Conservation (phyloP, 2,888 invertebrate species). For the Sarcophaga variegata region DNA sequence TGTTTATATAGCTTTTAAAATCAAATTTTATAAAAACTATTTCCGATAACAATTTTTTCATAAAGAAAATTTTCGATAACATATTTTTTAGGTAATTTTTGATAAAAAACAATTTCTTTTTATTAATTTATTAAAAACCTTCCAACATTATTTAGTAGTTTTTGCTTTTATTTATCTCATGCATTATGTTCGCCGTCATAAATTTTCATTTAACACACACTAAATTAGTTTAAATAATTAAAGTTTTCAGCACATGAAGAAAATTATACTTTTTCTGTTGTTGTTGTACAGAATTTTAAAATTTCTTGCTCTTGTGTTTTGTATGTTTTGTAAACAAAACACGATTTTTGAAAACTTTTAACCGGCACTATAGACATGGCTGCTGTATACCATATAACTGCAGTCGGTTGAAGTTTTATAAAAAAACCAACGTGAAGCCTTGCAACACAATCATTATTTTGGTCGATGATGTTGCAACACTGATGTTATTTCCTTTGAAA, state of each 20-base stretch:
- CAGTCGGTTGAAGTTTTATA: not conserved
- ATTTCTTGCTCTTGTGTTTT: not conserved
- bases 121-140: no score
- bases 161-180: no score
- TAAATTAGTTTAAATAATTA: constrained; percentile 6
- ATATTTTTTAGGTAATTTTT: no score
- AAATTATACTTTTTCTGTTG: not conserved
- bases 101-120: no score
- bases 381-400: not conserved
- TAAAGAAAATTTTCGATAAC: no score
- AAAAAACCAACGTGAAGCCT: not conserved
- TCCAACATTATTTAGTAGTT: no score
- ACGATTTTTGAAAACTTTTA: constrained; percentile 53
- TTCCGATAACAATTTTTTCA: no score
- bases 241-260: constrained; percentile 35
- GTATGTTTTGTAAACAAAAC: constrained; percentile 50
- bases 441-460: constrained; percentile 18
- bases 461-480: constrained; percentile 31
- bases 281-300: not conserved
- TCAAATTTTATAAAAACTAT: no score
- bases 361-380: not conserved
- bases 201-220: not conserved
- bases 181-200: not conserved
- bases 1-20: no score
- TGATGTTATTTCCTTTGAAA: constrained; percentile 26